phyloP scores from a whole-genome alignment of 2,797 vertebrate genomes.

The Silurus aristotelis region DNA sequence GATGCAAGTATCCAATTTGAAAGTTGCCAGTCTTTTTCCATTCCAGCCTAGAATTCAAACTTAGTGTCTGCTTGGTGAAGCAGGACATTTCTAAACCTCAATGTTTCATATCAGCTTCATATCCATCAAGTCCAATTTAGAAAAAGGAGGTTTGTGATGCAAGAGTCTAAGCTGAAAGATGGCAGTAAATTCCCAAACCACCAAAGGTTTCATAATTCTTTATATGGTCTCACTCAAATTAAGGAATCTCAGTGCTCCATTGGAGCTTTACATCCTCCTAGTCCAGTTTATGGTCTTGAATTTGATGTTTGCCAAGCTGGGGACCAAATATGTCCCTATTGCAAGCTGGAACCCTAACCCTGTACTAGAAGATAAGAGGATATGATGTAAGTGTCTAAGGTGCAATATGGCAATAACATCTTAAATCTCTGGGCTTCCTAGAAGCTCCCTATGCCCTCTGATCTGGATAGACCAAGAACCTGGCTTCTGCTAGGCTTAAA shows the following conservation, averaged over 20 bases:
- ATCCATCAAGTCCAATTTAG: neutral
- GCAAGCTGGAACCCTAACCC: neutral
- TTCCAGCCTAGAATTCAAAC: neutral
- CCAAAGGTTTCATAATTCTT: neutral
- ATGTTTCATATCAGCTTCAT: neutral
- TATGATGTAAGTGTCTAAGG: neutral
- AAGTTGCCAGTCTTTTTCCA: slow-evolving; percentile 1
- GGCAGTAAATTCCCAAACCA: neutral
- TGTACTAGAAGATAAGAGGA: too few species aligned
- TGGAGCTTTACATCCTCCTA: neutral
- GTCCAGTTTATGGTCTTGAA: neutral
- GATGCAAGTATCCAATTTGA: slow-evolving; percentile 21
- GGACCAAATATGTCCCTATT: neutral
- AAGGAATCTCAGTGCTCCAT: neutral
- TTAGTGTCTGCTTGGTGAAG: neutral
- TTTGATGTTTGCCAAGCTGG: neutral
- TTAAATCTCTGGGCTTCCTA: neutral
- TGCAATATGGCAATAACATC: neutral
- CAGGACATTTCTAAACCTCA: neutral
- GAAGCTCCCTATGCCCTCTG: neutral
- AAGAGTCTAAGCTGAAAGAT: neutral
- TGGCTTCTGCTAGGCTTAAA: neutral
- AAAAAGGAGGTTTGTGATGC: neutral
- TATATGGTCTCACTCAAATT: neutral
- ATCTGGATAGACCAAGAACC: neutral